Evolutionary conservation across 2,113 vertebrate genomes (phyloP).

Genomic region (Centropus unirufus): DNA sequence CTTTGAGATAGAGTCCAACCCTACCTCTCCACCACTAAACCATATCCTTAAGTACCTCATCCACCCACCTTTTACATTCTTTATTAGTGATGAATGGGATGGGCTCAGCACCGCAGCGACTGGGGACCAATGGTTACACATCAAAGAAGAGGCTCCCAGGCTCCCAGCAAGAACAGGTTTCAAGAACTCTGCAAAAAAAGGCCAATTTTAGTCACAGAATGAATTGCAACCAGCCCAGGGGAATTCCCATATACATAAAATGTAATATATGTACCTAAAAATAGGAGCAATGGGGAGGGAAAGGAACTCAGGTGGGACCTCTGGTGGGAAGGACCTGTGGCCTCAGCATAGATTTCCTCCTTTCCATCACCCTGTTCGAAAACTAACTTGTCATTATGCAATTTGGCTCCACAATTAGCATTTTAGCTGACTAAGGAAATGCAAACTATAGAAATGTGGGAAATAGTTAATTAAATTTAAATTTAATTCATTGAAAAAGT

Average conservation of each 20-base stretch:
- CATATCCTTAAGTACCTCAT: too few species aligned
- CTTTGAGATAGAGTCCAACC: too few species aligned
- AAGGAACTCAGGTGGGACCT: not conserved
- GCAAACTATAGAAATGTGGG: not conserved
- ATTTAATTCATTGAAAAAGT: not conserved
- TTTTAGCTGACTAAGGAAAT: not conserved
- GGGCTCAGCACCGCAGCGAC: fast-evolving
- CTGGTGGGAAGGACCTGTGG: fast-evolving
- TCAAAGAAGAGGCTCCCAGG: not conserved
- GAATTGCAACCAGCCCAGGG: not conserved
- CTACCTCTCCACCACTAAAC: too few species aligned
- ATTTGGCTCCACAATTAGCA: not conserved
- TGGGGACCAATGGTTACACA: not conserved
- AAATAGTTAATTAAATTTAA: not conserved
- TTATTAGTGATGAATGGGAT: not conserved
- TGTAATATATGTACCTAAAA: not conserved
- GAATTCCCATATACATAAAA: not conserved
- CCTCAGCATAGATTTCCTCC: fast-evolving
- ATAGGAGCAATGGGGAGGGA: not conserved
- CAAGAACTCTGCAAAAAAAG: not conserved
- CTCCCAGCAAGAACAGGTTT: not conserved
- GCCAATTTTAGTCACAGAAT: not conserved
- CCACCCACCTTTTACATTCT: too few species aligned
- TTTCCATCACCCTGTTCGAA: not conserved
- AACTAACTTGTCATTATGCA: not conserved